Evolutionary conservation across 2,888 invertebrate genomes (phyloP).

Genomic region (Standfussiana lucernea): DNA sequence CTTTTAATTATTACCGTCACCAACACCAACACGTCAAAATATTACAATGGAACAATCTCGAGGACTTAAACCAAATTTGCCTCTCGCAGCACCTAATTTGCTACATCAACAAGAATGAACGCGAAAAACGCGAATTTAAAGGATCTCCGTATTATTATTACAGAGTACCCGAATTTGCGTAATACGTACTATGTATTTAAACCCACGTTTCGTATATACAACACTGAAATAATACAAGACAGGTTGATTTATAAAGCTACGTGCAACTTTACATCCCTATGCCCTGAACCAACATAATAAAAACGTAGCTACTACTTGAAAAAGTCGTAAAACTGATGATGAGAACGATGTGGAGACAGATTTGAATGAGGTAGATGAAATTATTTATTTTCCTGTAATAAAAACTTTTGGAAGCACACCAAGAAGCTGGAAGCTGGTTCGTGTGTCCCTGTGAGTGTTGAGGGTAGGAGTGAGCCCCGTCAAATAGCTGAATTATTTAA

Average conservation of each 20-base stretch:
- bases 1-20: background rate
- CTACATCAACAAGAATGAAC: conserved; percentile 4
- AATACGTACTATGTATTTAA: background rate
- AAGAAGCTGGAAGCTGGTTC: too few relatives aligned
- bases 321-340: background rate
- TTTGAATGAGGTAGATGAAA: too few relatives aligned
- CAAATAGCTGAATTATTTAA: too few relatives aligned
- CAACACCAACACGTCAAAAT: background rate
- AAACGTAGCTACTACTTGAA: background rate
- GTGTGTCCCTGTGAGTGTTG: too few relatives aligned
- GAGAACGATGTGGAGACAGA: too few relatives aligned
- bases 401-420: too few relatives aligned
- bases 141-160: too few relatives aligned
- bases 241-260: background rate
- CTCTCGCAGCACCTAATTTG: background rate
- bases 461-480: too few relatives aligned
- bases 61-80: background rate
- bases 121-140: conserved; percentile 8
- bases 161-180: background rate
- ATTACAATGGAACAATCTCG: background rate
- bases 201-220: conserved; percentile 1
- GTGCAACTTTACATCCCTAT: too few relatives aligned
- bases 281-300: background rate
- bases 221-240: background rate
- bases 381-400: background rate